phyloP scores from a whole-genome alignment of 23 tunicate species.

The Oikopleura dioica region DNA sequence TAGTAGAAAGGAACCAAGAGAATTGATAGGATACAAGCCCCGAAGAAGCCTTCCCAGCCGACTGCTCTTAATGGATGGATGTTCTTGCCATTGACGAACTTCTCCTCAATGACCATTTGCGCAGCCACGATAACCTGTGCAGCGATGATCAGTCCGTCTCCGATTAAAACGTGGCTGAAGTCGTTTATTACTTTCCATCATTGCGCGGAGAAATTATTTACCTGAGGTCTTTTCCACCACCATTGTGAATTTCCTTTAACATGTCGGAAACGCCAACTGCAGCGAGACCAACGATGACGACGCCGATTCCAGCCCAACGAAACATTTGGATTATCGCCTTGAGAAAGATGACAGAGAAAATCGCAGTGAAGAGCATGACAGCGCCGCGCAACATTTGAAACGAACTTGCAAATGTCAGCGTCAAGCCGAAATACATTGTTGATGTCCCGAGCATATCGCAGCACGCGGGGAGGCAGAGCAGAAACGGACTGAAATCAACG shows the following conservation, averaged over 20 bases:
- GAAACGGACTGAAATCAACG: constrained; percentile 31
- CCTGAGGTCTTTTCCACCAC: constrained; percentile 24
- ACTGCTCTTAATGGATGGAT: constrained; percentile 94
- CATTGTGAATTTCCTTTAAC: not conserved
- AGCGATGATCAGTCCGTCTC: constrained; percentile 61
- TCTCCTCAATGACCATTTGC: constrained; percentile 88
- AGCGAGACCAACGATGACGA: constrained; percentile 49
- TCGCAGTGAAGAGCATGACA: constrained; percentile 90
- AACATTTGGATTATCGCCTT: constrained; percentile 26
- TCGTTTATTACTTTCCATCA: not conserved
- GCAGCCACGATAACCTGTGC: constrained; percentile 65
- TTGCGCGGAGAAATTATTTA: too few species aligned
- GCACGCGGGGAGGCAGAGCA: constrained; percentile 49
- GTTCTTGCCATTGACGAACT: constrained; percentile 78
- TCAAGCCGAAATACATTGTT: constrained; percentile 76
- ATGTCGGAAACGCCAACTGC: constrained; percentile 70
- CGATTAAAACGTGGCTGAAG: constrained; percentile 11
- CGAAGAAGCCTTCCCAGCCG: constrained; percentile 99
- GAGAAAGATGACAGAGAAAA: constrained; percentile 73
- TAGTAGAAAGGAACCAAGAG: constrained; percentile 78
- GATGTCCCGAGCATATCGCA: constrained; percentile 77
- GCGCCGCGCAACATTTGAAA: constrained; percentile 99
- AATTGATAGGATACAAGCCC: constrained; percentile 47
- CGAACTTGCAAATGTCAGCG: constrained; percentile 77
- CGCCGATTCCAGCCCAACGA: constrained; percentile 62